Percentiles rank a stretch among this genome's conserved stretches.
Conservation (phyloP, 2,797 vertebrate species). For the Xerus rutilus region DNA sequence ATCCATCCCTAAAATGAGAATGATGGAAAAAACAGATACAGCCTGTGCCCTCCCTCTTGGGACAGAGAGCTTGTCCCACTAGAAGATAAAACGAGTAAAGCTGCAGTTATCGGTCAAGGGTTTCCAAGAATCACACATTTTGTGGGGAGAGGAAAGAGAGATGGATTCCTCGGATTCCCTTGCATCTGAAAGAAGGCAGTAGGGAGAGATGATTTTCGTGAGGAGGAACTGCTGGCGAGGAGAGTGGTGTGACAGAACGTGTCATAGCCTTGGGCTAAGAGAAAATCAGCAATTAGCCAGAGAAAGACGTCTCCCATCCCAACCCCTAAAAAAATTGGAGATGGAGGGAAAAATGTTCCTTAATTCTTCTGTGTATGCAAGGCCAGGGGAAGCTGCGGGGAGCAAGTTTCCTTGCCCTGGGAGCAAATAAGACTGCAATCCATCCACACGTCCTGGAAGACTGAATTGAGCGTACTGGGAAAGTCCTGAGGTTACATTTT, state of each 20-base stretch:
- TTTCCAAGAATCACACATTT: neutral
- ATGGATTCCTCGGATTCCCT: neutral
- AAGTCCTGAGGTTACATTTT: constrained; percentile 76
- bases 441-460: constrained; percentile 15
- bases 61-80: neutral
- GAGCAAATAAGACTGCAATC: neutral
- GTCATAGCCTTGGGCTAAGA: constrained; percentile 76
- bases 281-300: constrained; percentile 76
- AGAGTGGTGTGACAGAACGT: constrained; percentile 72
- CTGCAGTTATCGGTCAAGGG: neutral
- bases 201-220: constrained; percentile 33
- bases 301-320: neutral
- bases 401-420: neutral
- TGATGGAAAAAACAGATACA: neutral
- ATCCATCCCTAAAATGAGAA: neutral
- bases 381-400: neutral
- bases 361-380: constrained; percentile 60
- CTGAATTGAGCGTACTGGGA: neutral
- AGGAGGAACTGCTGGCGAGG: constrained; percentile 51
- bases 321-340: neutral
- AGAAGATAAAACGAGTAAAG: neutral
- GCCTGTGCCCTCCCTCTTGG: neutral
- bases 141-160: neutral
- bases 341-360: constrained; percentile 42
- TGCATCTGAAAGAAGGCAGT: constrained; percentile 60